Evolutionary conservation across 2,113 vertebrate genomes (phyloP).

Genomic region (Octodon degus): DNA sequence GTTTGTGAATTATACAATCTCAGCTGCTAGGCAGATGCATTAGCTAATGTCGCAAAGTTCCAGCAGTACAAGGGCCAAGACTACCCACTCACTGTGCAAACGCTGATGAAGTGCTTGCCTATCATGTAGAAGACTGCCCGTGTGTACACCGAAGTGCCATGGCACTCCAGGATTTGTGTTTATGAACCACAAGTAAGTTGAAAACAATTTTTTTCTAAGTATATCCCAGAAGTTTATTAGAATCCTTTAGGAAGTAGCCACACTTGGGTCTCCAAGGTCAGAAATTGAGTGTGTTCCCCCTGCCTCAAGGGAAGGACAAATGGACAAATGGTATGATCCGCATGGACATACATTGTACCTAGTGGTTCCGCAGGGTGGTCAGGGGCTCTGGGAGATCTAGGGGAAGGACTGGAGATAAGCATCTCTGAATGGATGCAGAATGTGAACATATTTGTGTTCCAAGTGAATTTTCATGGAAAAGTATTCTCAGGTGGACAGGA

Average conservation of each 20-base stretch:
- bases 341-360: not conserved
- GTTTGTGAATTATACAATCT: not conserved
- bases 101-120: not conserved
- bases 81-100: not conserved
- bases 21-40: slow-evolving; percentile 47
- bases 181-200: not conserved
- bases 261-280: not conserved
- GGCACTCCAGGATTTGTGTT: not conserved
- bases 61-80: not conserved
- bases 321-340: not conserved
- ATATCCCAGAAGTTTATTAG: not conserved
- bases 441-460: not conserved
- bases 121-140: not conserved
- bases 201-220: slow-evolving; percentile 2
- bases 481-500: not conserved
- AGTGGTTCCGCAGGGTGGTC: not conserved
- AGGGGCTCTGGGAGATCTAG: not conserved
- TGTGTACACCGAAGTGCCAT: too few species aligned
- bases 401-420: not conserved
- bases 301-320: too few species aligned
- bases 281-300: not conserved
- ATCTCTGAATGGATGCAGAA: not conserved
- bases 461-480: not conserved
- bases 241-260: not conserved
- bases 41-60: not conserved